Percentiles rank a stretch among this genome's conserved stretches.
These are phyloP conservation scores for Araneus ventricosus DNA, from an alignment of 1,140 invertebrate genomes.

Conservation along the genomic window DNA sequence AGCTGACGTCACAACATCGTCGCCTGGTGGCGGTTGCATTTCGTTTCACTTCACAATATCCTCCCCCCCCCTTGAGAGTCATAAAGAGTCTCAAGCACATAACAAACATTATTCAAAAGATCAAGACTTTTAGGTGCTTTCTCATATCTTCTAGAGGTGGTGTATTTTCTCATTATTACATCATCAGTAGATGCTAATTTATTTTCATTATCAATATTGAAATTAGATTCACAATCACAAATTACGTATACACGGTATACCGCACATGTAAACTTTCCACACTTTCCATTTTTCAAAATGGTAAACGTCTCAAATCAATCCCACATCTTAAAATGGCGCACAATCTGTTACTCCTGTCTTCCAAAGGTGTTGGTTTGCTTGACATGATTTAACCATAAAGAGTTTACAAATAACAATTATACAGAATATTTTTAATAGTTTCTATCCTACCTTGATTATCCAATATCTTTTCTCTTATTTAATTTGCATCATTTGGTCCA, in stretches of 20 bases:
- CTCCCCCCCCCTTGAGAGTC: too few species aligned
- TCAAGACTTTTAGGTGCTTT: too few species aligned
- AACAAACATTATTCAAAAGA: too few species aligned
- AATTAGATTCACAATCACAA: slow-evolving; percentile 33
- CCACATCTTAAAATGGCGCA: slow-evolving; percentile 78
- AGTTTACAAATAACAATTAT: slow-evolving; percentile 31
- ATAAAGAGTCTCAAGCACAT: too few species aligned
- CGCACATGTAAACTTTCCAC: slow-evolving; percentile 60
- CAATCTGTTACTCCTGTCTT: slow-evolving; percentile 77
- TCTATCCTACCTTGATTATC: slow-evolving; percentile 10
- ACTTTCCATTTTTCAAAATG: slow-evolving; percentile 71
- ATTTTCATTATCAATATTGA: background rate
- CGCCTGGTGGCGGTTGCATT: too few species aligned
- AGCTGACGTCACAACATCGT: too few species aligned
- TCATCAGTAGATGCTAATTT: too few species aligned
- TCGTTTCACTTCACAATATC: too few species aligned
- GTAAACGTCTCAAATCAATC: slow-evolving; percentile 79
- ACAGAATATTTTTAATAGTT: background rate
- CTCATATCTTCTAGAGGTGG: background rate
- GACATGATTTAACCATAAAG: background rate
- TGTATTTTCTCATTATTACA: too few species aligned
- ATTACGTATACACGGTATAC: background rate
- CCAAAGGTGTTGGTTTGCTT: slow-evolving; percentile 57
- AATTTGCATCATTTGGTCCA: background rate
- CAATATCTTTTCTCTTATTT: slow-evolving; percentile 7